A percentile compares a stretch with the other conserved stretches of the same genome.
Conservation (phyloP, 2,888 invertebrate species). For the Poecilus cupreus region DNA sequence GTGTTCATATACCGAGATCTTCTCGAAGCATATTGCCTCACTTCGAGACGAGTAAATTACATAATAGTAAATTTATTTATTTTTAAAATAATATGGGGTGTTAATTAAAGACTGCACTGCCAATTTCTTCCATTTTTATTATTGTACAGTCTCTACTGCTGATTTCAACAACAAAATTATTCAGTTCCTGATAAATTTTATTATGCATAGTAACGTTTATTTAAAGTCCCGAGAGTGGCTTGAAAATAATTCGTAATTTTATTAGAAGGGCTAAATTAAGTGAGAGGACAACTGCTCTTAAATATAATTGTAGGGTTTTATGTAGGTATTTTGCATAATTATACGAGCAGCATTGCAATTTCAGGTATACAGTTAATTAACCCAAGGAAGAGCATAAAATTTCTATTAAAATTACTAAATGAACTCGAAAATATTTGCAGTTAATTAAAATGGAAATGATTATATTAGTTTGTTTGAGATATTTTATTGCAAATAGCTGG, state of each 20-base stretch:
- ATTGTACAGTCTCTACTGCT: too few relatives aligned
- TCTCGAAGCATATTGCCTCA: too few relatives aligned
- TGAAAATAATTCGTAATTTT: neutral
- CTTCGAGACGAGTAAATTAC: too few relatives aligned
- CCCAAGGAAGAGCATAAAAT: neutral
- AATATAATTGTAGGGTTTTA: constrained; percentile 24
- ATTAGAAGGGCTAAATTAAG: neutral
- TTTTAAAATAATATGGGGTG: too few relatives aligned
- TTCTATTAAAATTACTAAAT: neutral
- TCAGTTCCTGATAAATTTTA: too few relatives aligned
- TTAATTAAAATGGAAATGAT: neutral
- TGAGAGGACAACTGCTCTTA: neutral
- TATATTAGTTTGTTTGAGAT: neutral
- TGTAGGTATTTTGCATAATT: constrained; percentile 14
- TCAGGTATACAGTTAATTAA: constrained; percentile 15
- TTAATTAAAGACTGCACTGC: too few relatives aligned
- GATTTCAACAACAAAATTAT: too few relatives aligned
- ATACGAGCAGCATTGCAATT: neutral
- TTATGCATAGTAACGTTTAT: neutral
- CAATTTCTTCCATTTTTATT: too few relatives aligned
- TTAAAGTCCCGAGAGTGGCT: neutral
- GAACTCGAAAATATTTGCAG: constrained; percentile 1
- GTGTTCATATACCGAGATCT: too few relatives aligned
- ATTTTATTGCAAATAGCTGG: neutral
- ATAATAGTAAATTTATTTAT: too few relatives aligned